A percentile compares a stretch with the other conserved stretches of the same genome.
phyloP scores from a whole-genome alignment of 2,797 vertebrate species.

The Tokudaia muenninki region DNA sequence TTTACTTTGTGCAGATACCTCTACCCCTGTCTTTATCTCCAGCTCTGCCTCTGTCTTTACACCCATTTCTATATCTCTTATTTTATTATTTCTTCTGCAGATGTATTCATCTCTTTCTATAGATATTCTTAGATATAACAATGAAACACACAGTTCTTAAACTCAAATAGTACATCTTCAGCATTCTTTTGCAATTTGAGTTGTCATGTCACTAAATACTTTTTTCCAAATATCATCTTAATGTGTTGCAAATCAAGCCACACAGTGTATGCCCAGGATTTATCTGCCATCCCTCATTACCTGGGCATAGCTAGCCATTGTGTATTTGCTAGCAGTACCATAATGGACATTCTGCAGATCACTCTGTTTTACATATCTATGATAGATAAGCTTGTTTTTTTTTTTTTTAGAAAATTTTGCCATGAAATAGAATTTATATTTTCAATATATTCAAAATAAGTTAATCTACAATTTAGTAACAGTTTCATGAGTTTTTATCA shows the following conservation, averaged over 20 bases:
- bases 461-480: background rate
- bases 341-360: background rate
- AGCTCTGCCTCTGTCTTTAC: background rate
- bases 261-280: background rate
- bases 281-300: constrained; percentile 7
- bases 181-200: constrained; percentile 2
- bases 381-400: background rate
- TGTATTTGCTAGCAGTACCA: background rate
- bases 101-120: background rate
- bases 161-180: constrained; percentile 15
- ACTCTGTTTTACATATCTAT: background rate
- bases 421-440: constrained; percentile 27
- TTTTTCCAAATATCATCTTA: constrained; percentile 41
- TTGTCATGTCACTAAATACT: constrained; percentile 10
- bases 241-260: background rate
- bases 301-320: background rate
- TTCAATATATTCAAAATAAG: background rate
- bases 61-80: background rate
- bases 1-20: background rate
- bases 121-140: background rate
- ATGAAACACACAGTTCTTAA: background rate
- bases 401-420: background rate
- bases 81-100: background rate
- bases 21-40: constrained; percentile 9
- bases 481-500: constrained; percentile 39